Evolutionary conservation across 2,888 invertebrate genomes (phyloP).

Genomic region (Cheilosia urbana): DNA sequence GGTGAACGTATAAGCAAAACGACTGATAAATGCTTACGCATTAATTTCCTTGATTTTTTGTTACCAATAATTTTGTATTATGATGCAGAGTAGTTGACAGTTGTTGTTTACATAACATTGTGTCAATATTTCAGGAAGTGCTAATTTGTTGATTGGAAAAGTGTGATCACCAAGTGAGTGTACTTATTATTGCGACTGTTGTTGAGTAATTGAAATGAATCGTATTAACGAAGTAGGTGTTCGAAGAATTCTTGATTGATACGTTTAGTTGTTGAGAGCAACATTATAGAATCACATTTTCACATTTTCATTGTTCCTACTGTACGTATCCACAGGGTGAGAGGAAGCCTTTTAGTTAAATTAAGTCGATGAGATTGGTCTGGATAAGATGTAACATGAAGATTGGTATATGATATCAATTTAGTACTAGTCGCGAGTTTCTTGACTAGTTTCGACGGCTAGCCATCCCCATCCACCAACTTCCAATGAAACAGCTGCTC

Average conservation of each 20-base stretch:
- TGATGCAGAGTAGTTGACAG: slow-evolving; percentile 24
- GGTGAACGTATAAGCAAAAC: slow-evolving; percentile 9
- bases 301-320: no score
- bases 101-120: slow-evolving; percentile 30
- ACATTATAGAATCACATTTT: no score
- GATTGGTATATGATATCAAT: no score
- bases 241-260: slow-evolving; percentile 4
- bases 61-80: slow-evolving; percentile 27
- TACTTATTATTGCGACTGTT: background rate
- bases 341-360: no score
- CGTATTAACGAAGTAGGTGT: background rate
- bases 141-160: slow-evolving; percentile 26
- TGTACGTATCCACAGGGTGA: no score
- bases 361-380: no score
- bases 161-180: slow-evolving; percentile 32
- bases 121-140: slow-evolving; percentile 29
- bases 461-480: no score
- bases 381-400: no score
- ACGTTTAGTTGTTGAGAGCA: background rate
- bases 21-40: slow-evolving; percentile 41
- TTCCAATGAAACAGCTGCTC: no score
- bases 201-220: slow-evolving; percentile 35
- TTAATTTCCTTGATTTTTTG: slow-evolving; percentile 31
- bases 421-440: no score
- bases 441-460: no score